These are phyloP conservation scores for Dermochelys coriacea DNA, from an alignment of 2,797 vertebrate genomes.

Conservation along the genomic window DNA sequence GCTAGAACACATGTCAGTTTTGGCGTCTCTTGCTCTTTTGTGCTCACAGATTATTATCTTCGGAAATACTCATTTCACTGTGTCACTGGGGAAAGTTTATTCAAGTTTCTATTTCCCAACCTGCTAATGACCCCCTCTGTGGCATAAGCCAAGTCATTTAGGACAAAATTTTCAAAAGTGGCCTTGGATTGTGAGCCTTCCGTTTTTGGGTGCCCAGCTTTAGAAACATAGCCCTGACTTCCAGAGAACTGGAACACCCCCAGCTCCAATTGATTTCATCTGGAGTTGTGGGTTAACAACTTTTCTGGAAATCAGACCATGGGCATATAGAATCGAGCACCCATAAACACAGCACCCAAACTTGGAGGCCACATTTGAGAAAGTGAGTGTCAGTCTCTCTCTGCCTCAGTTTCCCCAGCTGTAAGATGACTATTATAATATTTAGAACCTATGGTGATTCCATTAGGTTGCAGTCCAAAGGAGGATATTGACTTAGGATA, in stretches of 20 bases:
- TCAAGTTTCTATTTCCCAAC: background rate
- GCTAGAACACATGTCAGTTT: background rate
- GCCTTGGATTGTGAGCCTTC: background rate
- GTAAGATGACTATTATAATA: background rate
- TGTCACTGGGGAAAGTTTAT: background rate
- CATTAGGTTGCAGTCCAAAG: background rate
- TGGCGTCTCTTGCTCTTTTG: background rate
- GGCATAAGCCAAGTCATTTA: background rate
- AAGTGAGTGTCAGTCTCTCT: background rate
- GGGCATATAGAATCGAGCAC: background rate
- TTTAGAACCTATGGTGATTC: background rate
- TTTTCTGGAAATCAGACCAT: background rate
- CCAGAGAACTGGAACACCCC: background rate
- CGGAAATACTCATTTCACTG: background rate
- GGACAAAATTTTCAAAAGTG: background rate
- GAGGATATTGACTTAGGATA: background rate
- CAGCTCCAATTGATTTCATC: background rate
- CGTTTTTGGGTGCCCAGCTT: background rate
- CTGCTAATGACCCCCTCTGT: background rate
- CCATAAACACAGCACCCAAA: background rate
- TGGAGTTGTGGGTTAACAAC: background rate
- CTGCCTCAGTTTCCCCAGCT: background rate
- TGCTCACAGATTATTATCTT: background rate
- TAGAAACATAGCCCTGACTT: background rate
- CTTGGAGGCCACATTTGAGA: background rate